Evolutionary conservation across 2,113 vertebrate species (phyloP).

Genomic region (Proterorhinus semilunaris): DNA sequence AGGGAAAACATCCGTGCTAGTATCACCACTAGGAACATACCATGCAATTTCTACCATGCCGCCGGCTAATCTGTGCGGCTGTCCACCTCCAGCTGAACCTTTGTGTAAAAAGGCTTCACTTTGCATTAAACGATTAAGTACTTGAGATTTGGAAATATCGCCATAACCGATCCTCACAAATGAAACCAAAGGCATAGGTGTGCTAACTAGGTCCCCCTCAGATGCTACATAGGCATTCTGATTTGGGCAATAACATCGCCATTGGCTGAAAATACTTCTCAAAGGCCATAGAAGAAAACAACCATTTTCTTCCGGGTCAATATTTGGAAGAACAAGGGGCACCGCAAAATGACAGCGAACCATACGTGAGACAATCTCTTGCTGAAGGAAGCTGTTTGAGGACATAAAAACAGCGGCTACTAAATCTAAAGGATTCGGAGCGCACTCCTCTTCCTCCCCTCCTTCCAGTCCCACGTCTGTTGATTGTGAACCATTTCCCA

Average conservation of each 20-base stretch:
- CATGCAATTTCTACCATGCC: conserved; percentile 81
- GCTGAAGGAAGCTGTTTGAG: conserved; percentile 74
- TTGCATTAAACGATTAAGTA: conserved; percentile 71
- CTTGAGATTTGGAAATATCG: conserved; percentile 79
- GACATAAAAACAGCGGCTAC: conserved; percentile 76
- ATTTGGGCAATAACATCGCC: conserved; percentile 32
- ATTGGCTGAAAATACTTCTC: conserved; percentile 62
- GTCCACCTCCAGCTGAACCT: conserved; percentile 56
- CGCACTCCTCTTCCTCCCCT: conserved; percentile 26
- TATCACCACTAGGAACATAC: conserved; percentile 70
- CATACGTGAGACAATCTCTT: conserved; percentile 76
- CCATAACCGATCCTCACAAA: conserved; percentile 75
- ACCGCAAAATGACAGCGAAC: conserved; percentile 76
- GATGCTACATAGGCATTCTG: conserved; percentile 6
- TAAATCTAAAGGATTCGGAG: conserved; percentile 77
- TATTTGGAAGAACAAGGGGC: conserved; percentile 78
- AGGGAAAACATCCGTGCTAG: conserved; percentile 45
- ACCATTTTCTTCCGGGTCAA: conserved; percentile 59
- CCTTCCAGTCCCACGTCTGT: conserved; percentile 15
- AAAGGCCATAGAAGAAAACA: conserved; percentile 76
- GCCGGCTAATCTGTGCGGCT: conserved; percentile 71
- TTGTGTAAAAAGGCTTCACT: conserved; percentile 73
- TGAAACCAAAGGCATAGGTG: conserved; percentile 76
- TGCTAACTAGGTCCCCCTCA: conserved; percentile 59
- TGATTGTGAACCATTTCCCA: not conserved